Evolutionary conservation across 2,797 vertebrate genomes (phyloP), one percentile per base, ranked within the genome.

Genomic region (Dallia pectoralis): DNA sequence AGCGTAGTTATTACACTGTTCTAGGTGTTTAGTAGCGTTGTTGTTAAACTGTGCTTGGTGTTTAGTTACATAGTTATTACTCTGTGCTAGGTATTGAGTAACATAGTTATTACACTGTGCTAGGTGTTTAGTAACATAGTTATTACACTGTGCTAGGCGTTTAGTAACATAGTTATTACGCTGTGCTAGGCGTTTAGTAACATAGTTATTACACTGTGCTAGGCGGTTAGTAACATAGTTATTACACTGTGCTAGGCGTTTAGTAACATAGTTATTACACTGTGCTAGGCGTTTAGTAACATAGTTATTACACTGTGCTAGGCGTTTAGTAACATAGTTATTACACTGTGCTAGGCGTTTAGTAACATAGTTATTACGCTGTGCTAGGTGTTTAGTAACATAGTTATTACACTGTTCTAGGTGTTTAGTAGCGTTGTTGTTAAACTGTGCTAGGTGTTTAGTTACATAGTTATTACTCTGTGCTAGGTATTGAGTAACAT

Each of bases 271-370:
- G 18, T n/a, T n/a, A 8, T 16, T 59, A 29, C 29, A 44, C 7
- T 33, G 16, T 40, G 36, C n/a, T n/a, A n/a, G n/a, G n/a, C n/a
- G n/a, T n/a, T n/a, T n/a, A n/a, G n/a, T n/a, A n/a, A n/a, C n/a
- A n/a, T n/a, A n/a, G n/a, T n/a, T n/a, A n/a, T n/a, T n/a, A 71
- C 67, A 75, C 51, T 64, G 51, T 70, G 72, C 65, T 76, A 70
- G 72, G 69, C 47, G 69, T 51, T 18, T 44, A 25, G 18, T 70
- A 48, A 7, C 44, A 3, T 56, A 32, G 18, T n/a, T n/a, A 8
- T 16, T 59, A 29, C 29, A 44, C 7, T 33, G 16, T 40, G 36
- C n/a, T n/a, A n/a, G n/a, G n/a, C n/a, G n/a, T n/a, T n/a, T n/a
- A n/a, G n/a, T n/a, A n/a, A n/a, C n/a, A n/a, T n/a, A n/a, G n/a